Evolutionary conservation across 2,888 invertebrate genomes (phyloP).

Genomic region (Germaria angustata): DNA sequence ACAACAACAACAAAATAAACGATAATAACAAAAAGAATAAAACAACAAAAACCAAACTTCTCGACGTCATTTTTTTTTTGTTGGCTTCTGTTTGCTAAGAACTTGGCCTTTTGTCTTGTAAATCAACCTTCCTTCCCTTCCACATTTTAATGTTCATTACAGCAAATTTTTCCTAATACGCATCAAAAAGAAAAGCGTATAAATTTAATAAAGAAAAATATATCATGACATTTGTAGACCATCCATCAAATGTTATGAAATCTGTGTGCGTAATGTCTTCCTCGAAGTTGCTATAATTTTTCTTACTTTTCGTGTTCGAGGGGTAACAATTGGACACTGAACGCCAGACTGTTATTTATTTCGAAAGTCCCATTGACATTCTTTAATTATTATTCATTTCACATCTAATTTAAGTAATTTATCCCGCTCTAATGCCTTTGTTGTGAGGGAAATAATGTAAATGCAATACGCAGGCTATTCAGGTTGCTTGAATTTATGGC

Average conservation of each 20-base stretch:
- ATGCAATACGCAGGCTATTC: constrained; percentile 3
- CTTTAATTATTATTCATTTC: constrained; percentile 45
- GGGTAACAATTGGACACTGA: constrained; percentile 51
- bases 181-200: constrained; percentile 38
- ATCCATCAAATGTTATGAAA: constrained; percentile 58
- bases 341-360: constrained; percentile 49
- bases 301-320: constrained; percentile 16
- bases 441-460: constrained; percentile 6
- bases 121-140: not conserved
- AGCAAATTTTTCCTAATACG: constrained; percentile 11
- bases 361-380: constrained; percentile 39
- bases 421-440: not conserved
- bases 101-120: not conserved
- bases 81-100: not conserved
- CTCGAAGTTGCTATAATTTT: constrained; percentile 3
- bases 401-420: constrained; percentile 38
- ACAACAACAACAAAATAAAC: not conserved
- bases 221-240: constrained; percentile 47
- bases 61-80: not conserved
- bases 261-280: constrained; percentile 18
- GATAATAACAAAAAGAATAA: not conserved
- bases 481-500: not conserved
- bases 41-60: not conserved
- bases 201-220: constrained; percentile 39
- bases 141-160: not conserved